Conservation (phyloP, 2,888 invertebrate species). For the Cheilosia vulpina region DNA sequence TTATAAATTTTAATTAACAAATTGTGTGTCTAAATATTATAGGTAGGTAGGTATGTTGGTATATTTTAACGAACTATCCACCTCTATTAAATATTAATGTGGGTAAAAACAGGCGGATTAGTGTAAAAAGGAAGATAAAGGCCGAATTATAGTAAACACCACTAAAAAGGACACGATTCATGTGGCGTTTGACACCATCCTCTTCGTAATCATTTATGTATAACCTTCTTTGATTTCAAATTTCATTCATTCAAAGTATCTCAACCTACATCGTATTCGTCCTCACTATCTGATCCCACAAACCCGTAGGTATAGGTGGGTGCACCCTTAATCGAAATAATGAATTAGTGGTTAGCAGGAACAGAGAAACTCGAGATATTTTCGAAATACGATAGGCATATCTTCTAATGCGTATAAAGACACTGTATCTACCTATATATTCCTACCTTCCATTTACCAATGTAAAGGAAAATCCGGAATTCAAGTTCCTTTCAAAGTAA, state of each 20-base stretch:
- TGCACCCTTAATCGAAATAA: slow-evolving; percentile 37
- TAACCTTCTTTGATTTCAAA: slow-evolving; percentile 38
- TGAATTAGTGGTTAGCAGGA: slow-evolving; percentile 60
- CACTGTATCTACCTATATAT: neutral
- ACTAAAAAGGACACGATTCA: neutral
- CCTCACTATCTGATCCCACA: slow-evolving; percentile 37
- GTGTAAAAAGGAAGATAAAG: neutral
- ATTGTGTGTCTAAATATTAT: too few species aligned
- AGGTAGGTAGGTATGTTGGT: too few species aligned
- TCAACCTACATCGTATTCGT: slow-evolving; percentile 5
- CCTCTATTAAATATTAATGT: too few species aligned
- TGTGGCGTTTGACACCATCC: slow-evolving; percentile 18
- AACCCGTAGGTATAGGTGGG: slow-evolving; percentile 39
- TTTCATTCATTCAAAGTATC: slow-evolving; percentile 48
- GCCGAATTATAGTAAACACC: slow-evolving; percentile 6
- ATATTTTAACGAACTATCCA: too few species aligned
- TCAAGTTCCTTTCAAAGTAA: slow-evolving; percentile 46
- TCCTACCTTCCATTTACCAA: neutral
- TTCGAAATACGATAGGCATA: slow-evolving; percentile 53
- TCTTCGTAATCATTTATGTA: slow-evolving; percentile 32
- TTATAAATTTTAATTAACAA: too few species aligned
- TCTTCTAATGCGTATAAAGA: slow-evolving; percentile 9
- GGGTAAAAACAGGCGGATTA: neutral
- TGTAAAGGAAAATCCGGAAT: slow-evolving; percentile 25
- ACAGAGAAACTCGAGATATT: slow-evolving; percentile 50